A percentile compares a stretch with the other conserved stretches of the same genome.
Conservation (phyloP, 92 coral and sea anemone species). For the Desmophyllum pertusum region DNA sequence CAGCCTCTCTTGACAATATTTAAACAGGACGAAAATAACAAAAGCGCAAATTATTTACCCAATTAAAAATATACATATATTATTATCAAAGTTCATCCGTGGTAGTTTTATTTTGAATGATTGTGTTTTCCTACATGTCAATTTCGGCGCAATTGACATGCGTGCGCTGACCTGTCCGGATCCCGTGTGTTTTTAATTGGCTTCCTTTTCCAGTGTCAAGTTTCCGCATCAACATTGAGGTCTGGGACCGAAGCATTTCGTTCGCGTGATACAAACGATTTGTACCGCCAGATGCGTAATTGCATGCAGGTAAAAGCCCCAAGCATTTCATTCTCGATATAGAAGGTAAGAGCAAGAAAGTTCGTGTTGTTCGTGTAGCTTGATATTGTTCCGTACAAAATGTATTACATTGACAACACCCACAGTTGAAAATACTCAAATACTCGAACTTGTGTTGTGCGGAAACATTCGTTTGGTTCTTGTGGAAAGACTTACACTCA, state of each 20-base stretch:
- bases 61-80: background rate
- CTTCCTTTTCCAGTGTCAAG: background rate
- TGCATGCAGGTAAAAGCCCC: background rate
- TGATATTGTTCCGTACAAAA: background rate
- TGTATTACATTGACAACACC: background rate
- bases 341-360: conserved; percentile 19
- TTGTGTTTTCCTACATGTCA: background rate
- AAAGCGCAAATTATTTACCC: background rate
- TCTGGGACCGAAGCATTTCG: conserved; percentile 17
- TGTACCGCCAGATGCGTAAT: conserved; percentile 1
- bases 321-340: background rate
- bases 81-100: background rate
- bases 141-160: background rate
- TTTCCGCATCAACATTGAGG: background rate
- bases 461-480: background rate
- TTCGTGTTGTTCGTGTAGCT: background rate
- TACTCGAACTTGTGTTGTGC: background rate
- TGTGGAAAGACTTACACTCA: background rate
- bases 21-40: background rate
- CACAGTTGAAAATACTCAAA: background rate
- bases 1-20: background rate
- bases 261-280: conserved; percentile 16
- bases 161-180: background rate
- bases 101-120: background rate
- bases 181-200: background rate